Percentiles rank a stretch among this genome's conserved stretches.
Conservation (phyloP, 2,888 invertebrate species). For the Aspidiotus rigidus region DNA sequence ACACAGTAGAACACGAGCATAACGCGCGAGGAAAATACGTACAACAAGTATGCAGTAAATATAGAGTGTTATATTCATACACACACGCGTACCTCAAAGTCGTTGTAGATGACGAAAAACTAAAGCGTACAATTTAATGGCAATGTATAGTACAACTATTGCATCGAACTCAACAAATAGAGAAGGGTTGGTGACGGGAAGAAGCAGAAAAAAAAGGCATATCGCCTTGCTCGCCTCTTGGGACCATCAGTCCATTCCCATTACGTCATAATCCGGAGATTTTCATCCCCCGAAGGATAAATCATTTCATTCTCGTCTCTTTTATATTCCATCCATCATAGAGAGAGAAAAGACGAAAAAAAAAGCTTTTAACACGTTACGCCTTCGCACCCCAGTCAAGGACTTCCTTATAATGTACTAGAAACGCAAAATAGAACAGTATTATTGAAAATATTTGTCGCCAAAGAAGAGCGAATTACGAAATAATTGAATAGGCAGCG, state of each 20-base stretch:
- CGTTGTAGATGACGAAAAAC: slow-evolving; percentile 4
- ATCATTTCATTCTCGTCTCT: slow-evolving; percentile 30
- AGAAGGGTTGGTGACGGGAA: slow-evolving; percentile 20
- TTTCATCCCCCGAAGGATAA: slow-evolving; percentile 31
- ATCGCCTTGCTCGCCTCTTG: slow-evolving; percentile 26
- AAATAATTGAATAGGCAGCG: not conserved
- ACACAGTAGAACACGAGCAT: not conserved
- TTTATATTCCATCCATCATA: slow-evolving; percentile 33
- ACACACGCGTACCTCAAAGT: not conserved
- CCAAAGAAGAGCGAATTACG: not conserved
- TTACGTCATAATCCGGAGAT: slow-evolving; percentile 33
- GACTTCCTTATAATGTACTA: not conserved
- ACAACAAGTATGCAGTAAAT: not conserved
- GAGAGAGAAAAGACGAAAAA: slow-evolving; percentile 2
- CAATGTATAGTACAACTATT: slow-evolving; percentile 27
- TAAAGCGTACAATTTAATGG: slow-evolving; percentile 30
- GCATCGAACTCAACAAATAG: not conserved
- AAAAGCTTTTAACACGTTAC: slow-evolving; percentile 32
- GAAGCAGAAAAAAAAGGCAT: slow-evolving; percentile 16
- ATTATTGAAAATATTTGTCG: not conserved
- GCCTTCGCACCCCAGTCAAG: slow-evolving; percentile 15
- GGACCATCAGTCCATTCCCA: slow-evolving; percentile 33
- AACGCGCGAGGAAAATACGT: not conserved
- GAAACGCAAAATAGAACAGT: too few relatives aligned
- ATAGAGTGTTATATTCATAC: slow-evolving; percentile 2